Evolutionary conservation across 1,140 invertebrate genomes (phyloP).

Genomic region (Pogonomyrmex barbatus): DNA sequence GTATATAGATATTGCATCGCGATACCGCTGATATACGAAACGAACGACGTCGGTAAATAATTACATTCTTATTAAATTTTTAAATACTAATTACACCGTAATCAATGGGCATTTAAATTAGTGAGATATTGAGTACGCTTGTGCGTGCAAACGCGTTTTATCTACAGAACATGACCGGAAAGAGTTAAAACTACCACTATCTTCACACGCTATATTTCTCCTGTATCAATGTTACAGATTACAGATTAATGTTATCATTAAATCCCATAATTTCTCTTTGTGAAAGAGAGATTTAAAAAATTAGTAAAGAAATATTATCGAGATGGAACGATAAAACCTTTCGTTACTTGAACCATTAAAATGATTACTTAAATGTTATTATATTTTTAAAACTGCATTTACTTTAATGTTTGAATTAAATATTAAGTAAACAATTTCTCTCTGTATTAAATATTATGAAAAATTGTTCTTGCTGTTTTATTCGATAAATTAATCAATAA

Average conservation of each 20-base stretch:
- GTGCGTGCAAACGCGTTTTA: constrained; percentile 43
- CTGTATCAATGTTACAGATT: not conserved
- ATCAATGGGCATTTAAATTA: constrained; percentile 51
- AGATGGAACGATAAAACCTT: too few species aligned
- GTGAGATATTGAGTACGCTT: not conserved
- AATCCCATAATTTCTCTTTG: not conserved
- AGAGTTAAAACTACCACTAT: not conserved
- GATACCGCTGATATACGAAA: not conserved
- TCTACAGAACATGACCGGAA: constrained; percentile 24
- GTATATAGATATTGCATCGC: constrained; percentile 32
- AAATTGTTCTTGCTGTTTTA: not conserved
- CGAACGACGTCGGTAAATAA: constrained; percentile 38
- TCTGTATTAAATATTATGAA: not conserved
- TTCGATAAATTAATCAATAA: not conserved
- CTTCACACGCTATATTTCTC: not conserved
- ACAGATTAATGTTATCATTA: constrained; percentile 5
- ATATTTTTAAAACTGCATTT: not conserved
- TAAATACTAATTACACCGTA: constrained; percentile 53
- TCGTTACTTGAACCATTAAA: not conserved
- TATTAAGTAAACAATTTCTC: not conserved
- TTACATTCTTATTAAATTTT: constrained; percentile 46
- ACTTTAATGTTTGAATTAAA: too few species aligned
- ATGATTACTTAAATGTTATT: not conserved
- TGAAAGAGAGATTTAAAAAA: not conserved
- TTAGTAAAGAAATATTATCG: not conserved